A percentile compares a stretch with the other conserved stretches of the same genome.
These are phyloP conservation scores for Sinhomidia bicolor DNA, from an alignment of 2,888 invertebrate species.

Conservation along the genomic window DNA sequence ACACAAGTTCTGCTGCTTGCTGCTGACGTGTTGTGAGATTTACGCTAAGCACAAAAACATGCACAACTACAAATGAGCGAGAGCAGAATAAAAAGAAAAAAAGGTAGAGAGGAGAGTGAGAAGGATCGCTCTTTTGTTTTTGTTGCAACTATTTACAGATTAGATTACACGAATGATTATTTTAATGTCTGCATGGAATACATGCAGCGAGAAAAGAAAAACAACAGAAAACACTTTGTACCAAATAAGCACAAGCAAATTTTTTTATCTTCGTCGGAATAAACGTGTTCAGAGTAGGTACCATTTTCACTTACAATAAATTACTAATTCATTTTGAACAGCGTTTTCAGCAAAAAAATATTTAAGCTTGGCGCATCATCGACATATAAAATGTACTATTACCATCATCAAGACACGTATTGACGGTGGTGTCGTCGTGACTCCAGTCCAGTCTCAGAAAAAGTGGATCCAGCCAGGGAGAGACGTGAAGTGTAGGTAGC, in stretches of 20 bases:
- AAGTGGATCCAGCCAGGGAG: constrained; percentile 16
- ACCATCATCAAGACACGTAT: background rate
- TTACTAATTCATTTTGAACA: background rate
- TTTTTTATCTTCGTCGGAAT: background rate
- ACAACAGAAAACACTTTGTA: constrained; percentile 28
- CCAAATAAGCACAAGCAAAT: background rate
- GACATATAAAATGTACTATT: background rate
- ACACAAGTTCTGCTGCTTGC: constrained; percentile 19
- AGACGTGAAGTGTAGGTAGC: too few species aligned
- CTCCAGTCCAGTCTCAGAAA: constrained; percentile 36
- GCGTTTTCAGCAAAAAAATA: background rate
- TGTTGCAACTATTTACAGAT: constrained; percentile 45
- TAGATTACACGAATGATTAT: constrained; percentile 40
- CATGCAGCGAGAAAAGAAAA: constrained; percentile 27
- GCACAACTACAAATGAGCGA: constrained; percentile 40
- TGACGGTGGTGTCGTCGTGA: background rate
- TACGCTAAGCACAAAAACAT: background rate
- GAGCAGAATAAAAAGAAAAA: too few species aligned
- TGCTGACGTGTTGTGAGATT: background rate
- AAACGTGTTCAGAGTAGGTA: background rate
- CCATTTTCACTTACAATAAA: too few species aligned
- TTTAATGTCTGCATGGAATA: constrained; percentile 38
- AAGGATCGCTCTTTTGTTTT: constrained; percentile 26
- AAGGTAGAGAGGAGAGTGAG: background rate
- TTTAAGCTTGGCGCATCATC: background rate